phyloP scores from a whole-genome alignment of 2,797 vertebrate species.

The Scomberomorus guttatus region DNA sequence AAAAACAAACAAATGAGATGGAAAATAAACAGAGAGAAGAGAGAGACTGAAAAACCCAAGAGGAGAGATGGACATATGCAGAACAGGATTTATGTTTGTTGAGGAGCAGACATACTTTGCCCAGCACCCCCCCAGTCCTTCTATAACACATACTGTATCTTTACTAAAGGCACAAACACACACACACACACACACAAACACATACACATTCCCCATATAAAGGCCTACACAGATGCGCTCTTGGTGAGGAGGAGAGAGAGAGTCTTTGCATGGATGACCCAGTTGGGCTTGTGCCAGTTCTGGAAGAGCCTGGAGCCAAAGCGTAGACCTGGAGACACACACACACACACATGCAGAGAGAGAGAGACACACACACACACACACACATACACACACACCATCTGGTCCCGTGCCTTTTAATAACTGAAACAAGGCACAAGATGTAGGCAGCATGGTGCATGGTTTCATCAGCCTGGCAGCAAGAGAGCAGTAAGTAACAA shows the following conservation, averaged over 20 bases:
- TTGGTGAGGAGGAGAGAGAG: slow-evolving; percentile 75
- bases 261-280: slow-evolving; percentile 86
- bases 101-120: slow-evolving; percentile 43
- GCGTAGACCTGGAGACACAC: slow-evolving; percentile 79
- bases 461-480: slow-evolving; percentile 83
- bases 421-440: slow-evolving; percentile 86
- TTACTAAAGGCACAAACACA: slow-evolving; percentile 38
- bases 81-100: slow-evolving; percentile 57
- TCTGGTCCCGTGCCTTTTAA: slow-evolving; percentile 86
- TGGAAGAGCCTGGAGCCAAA: slow-evolving; percentile 85
- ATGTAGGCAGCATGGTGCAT: slow-evolving; percentile 85
- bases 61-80: slow-evolving; percentile 70
- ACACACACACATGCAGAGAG: slow-evolving; percentile 62
- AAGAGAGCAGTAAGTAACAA: slow-evolving; percentile 79
- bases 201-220: slow-evolving; percentile 64
- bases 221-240: slow-evolving; percentile 81
- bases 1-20: slow-evolving; percentile 61
- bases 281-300: slow-evolving; percentile 87
- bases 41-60: slow-evolving; percentile 55
- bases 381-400: slow-evolving; percentile 68
- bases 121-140: slow-evolving; percentile 41
- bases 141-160: slow-evolving; percentile 60
- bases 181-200: slow-evolving; percentile 47
- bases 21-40: slow-evolving; percentile 61
- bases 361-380: slow-evolving; percentile 45